Conservation (phyloP, 2,113 vertebrate species). For the Spilogale gracilis region DNA sequence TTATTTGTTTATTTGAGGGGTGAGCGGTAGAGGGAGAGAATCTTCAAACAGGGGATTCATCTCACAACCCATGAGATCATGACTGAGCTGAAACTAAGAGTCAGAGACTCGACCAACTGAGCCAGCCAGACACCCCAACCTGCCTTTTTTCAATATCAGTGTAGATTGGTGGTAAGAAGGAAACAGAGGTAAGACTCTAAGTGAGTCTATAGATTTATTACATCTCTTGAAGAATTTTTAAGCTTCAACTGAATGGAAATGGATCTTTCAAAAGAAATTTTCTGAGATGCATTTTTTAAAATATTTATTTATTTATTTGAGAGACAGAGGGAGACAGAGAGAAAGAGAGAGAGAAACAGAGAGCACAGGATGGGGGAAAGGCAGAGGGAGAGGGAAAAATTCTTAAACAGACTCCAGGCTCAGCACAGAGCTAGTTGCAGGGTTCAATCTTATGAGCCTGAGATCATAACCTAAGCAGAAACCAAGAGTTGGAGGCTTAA, state of each 20-base stretch:
- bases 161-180: background rate
- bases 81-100: background rate
- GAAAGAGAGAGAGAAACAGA: background rate
- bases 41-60: background rate
- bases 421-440: too few relatives aligned
- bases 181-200: background rate
- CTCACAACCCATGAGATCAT: background rate
- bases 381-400: background rate
- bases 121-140: background rate
- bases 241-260: conserved; percentile 40
- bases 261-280: conserved; percentile 27
- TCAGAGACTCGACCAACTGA: background rate
- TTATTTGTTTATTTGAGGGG: background rate
- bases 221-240: conserved; percentile 41
- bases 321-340: background rate
- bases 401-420: too few relatives aligned
- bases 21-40: background rate
- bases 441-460: too few relatives aligned
- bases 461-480: too few relatives aligned
- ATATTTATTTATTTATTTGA: background rate
- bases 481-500: background rate
- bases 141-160: background rate
- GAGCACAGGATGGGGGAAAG: background rate
- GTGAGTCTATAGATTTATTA: background rate
- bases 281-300: background rate